Evolutionary conservation across 2,888 invertebrate species (phyloP).

Genomic region (Rotaria sp.): DNA sequence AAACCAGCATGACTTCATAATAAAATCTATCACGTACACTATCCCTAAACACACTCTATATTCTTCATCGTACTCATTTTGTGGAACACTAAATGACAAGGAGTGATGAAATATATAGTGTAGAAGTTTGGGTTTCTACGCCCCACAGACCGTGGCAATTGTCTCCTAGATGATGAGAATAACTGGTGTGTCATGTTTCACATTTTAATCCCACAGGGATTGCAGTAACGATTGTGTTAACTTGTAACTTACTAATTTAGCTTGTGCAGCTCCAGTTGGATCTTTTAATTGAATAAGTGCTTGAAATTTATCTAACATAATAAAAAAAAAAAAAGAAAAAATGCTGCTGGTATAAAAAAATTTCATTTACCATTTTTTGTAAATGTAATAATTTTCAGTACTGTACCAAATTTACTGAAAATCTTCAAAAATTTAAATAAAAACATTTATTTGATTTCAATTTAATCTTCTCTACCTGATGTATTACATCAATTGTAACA

Average conservation of each 20-base stretch:
- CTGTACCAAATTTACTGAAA: conserved; percentile 95
- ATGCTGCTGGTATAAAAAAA: neutral
- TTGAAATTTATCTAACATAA: conserved; percentile 71
- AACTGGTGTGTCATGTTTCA: no score
- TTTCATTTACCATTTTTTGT: conserved; percentile 74
- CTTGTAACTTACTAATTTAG: conserved; percentile 74
- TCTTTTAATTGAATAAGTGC: conserved; percentile 97
- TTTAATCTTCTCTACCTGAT: conserved; percentile 60
- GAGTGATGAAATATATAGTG: no score
- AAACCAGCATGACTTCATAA: no score
- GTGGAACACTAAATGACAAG: no score
- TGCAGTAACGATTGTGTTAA: no score
- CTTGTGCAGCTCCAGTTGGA: conserved; percentile 88
- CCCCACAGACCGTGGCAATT: no score
- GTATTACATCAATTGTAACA: conserved; percentile 89
- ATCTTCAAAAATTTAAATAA: conserved; percentile 59
- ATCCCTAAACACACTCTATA: no score
- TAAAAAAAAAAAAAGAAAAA: neutral
- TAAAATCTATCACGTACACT: no score
- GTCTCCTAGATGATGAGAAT: no score
- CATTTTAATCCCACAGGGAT: no score
- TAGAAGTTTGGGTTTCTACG: no score
- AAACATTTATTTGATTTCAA: neutral
- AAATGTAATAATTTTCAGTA: conserved; percentile 97
- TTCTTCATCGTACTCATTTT: no score